These are phyloP conservation scores for Patella vulgata DNA, from an alignment of 1,140 invertebrate genomes.

Conservation along the genomic window DNA sequence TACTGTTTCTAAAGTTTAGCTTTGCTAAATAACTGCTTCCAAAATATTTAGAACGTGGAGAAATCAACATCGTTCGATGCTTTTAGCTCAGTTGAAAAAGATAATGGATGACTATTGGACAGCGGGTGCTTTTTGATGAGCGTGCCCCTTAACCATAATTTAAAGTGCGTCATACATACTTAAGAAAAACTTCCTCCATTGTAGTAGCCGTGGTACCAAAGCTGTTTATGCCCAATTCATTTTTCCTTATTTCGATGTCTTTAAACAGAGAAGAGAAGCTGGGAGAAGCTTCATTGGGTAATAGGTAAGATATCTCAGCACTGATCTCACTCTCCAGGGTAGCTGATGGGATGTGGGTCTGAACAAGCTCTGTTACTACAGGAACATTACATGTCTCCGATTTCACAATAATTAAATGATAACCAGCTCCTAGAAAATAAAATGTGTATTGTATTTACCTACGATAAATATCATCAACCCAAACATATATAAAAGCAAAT, in stretches of 20 bases:
- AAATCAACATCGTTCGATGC: too few relatives aligned
- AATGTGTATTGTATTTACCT: too few relatives aligned
- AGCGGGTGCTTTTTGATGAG: too few relatives aligned
- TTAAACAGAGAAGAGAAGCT: slow-evolving; percentile 71
- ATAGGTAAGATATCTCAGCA: slow-evolving; percentile 59
- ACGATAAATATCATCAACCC: too few relatives aligned
- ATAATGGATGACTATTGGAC: too few relatives aligned
- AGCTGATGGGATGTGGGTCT: slow-evolving; percentile 46
- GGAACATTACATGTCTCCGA: slow-evolving; percentile 68
- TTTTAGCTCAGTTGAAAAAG: too few relatives aligned
- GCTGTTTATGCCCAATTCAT: slow-evolving; percentile 75
- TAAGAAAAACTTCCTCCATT: slow-evolving; percentile 87
- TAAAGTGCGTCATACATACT: too few relatives aligned
- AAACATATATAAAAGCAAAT: too few relatives aligned
- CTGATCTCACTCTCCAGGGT: slow-evolving; percentile 57
- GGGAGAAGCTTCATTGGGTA: slow-evolving; percentile 59
- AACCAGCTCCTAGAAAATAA: slow-evolving; percentile 56
- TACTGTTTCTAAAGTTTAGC: too few relatives aligned
- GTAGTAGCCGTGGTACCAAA: slow-evolving; percentile 85
- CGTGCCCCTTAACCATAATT: too few relatives aligned
- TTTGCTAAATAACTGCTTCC: too few relatives aligned
- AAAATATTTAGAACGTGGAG: too few relatives aligned
- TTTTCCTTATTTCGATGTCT: slow-evolving; percentile 73
- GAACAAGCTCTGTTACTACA: slow-evolving; percentile 47
- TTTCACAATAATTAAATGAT: slow-evolving; percentile 63